Percentiles rank a stretch among this genome's conserved stretches.
Conservation (phyloP, 2,113 vertebrate genomes). For the Barbus barbus region DNA sequence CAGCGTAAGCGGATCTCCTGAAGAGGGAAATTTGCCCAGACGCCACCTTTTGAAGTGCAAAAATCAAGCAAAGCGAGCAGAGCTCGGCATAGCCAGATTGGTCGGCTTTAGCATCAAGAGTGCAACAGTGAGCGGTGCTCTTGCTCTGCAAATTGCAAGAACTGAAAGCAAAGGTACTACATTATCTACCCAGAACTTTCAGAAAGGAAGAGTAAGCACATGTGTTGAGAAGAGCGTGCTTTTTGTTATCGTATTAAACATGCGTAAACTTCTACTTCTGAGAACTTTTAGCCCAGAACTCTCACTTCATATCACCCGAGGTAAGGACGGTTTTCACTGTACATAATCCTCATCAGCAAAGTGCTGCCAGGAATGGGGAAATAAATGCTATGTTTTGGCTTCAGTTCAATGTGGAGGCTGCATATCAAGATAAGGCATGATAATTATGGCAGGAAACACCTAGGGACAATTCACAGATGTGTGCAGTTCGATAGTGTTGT, state of each 20-base stretch:
- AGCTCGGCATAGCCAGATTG: conserved; percentile 53
- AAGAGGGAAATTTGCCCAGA: conserved; percentile 51
- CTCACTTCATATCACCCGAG: not conserved
- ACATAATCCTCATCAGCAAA: conserved; percentile 42
- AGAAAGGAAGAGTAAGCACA: conserved; percentile 3
- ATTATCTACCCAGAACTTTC: not conserved
- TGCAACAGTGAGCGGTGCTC: conserved; percentile 45
- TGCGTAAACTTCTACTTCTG: not conserved
- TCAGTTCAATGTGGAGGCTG: conserved; percentile 27
- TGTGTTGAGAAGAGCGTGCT: not conserved
- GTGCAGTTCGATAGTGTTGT: conserved; percentile 31
- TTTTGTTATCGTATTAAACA: conserved; percentile 23
- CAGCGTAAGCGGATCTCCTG: conserved; percentile 57
- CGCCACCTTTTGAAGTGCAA: conserved; percentile 73
- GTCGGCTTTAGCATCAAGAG: conserved; percentile 52
- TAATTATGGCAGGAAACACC: conserved; percentile 50
- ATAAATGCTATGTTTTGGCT: conserved; percentile 27
- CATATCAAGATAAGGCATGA: conserved; percentile 50
- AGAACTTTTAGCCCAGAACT: not conserved
- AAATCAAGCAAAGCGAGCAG: conserved; percentile 63
- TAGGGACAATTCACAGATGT: conserved; percentile 36
- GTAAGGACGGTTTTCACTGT: conserved; percentile 1
- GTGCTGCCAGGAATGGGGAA: not conserved
- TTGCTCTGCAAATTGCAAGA: conserved; percentile 2
- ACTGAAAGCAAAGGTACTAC: conserved; percentile 26